phyloP scores from a whole-genome alignment of 2,888 invertebrate genomes.

The Gnatocerus cornutus region DNA sequence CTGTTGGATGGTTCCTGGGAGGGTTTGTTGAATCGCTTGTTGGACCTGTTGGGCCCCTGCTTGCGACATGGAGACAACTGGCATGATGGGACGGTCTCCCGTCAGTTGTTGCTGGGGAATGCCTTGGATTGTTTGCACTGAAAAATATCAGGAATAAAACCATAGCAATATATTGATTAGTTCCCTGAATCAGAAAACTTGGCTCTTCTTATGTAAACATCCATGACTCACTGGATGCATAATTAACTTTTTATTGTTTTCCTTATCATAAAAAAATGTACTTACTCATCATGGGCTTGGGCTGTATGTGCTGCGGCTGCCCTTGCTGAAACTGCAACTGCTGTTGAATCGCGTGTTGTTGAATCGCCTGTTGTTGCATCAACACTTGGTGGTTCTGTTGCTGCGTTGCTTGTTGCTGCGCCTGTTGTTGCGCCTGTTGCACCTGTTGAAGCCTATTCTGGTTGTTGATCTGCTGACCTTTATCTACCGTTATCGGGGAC shows the following conservation, averaged over 20 bases:
- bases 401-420: slow-evolving; percentile 63
- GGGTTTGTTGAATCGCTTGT: slow-evolving; percentile 74
- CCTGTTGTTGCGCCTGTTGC: slow-evolving; percentile 67
- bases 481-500: slow-evolving; percentile 74
- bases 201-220: neutral
- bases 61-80: slow-evolving; percentile 78
- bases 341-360: slow-evolving; percentile 64
- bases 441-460: slow-evolving; percentile 58
- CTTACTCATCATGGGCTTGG: slow-evolving; percentile 75
- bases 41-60: slow-evolving; percentile 73
- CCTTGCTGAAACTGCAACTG: slow-evolving; percentile 65
- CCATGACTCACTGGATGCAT: neutral
- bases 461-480: slow-evolving; percentile 71
- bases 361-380: slow-evolving; percentile 66
- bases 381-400: slow-evolving; percentile 65
- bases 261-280: slow-evolving; percentile 33
- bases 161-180: neutral
- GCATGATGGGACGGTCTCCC: slow-evolving; percentile 76
- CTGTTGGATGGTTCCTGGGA: slow-evolving; percentile 74
- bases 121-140: slow-evolving; percentile 75
- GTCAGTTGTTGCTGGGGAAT: slow-evolving; percentile 72
- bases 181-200: neutral
- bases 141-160: slow-evolving; percentile 9
- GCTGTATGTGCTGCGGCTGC: slow-evolving; percentile 73
- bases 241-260: too few species aligned